Conservation (phyloP, 92 coral and sea anemone genomes). For the Palythoa grandiflora region DNA sequence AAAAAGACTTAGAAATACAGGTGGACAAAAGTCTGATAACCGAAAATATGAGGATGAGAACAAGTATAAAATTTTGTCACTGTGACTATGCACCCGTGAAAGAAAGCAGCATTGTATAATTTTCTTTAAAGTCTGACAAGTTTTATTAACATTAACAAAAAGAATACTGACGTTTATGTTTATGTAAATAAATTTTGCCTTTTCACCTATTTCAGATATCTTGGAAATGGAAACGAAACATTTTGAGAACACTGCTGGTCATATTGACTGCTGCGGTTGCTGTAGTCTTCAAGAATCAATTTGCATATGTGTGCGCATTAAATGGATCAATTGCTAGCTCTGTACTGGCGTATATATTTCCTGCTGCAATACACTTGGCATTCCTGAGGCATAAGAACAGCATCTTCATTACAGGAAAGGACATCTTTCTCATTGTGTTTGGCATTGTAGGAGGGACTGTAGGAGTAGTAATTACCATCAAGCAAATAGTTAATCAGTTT, state of each 20-base stretch:
- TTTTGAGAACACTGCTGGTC: slow-evolving; percentile 80
- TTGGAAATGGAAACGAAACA: slow-evolving; percentile 84
- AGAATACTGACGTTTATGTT: too few relatives aligned
- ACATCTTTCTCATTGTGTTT: slow-evolving; percentile 75
- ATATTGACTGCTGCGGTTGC: slow-evolving; percentile 82
- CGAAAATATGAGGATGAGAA: too few relatives aligned
- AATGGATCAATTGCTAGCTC: slow-evolving; percentile 95
- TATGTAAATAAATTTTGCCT: not conserved
- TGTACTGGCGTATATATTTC: slow-evolving; percentile 83
- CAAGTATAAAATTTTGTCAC: too few relatives aligned
- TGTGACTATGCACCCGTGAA: too few relatives aligned
- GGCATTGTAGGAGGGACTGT: slow-evolving; percentile 87
- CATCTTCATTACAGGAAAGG: slow-evolving; percentile 70
- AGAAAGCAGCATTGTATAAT: too few relatives aligned
- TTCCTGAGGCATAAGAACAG: slow-evolving; percentile 63
- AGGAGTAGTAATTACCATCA: slow-evolving; percentile 75
- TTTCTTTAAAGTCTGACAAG: too few relatives aligned
- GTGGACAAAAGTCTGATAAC: too few relatives aligned
- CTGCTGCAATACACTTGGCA: slow-evolving; percentile 82
- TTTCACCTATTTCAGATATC: slow-evolving; percentile 56
- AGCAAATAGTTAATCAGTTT: slow-evolving; percentile 63
- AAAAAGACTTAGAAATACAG: too few relatives aligned
- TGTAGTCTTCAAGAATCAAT: slow-evolving; percentile 79
- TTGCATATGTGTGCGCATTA: slow-evolving; percentile 87
- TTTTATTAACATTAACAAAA: not conserved